phyloP scores from a whole-genome alignment of 2,888 invertebrate species.

The Xylota sylvarum region DNA sequence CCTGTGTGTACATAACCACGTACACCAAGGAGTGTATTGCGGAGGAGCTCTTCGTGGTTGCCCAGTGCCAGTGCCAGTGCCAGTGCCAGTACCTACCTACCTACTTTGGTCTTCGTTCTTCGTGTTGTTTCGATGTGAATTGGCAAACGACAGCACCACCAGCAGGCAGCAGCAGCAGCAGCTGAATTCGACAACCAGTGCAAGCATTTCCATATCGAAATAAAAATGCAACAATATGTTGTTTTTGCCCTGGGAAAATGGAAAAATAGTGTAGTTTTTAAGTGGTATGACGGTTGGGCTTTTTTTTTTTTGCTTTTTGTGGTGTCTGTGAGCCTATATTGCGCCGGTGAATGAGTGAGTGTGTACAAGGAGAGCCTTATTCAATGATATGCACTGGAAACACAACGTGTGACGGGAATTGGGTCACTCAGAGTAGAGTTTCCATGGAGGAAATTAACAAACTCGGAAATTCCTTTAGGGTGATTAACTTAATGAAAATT shows the following conservation, averaged over 20 bases:
- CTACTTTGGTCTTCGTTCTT: neutral
- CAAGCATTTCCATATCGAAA: slow-evolving; percentile 49
- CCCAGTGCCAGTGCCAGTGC: too few relatives aligned
- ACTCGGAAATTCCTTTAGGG: slow-evolving; percentile 16
- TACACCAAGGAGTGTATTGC: neutral
- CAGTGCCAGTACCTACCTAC: neutral
- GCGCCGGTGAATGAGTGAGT: slow-evolving; percentile 21
- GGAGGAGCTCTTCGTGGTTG: neutral
- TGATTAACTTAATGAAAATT: slow-evolving; percentile 28
- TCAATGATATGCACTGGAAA: slow-evolving; percentile 14
- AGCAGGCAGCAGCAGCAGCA: slow-evolving; percentile 1
- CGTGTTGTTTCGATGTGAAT: slow-evolving; percentile 1
- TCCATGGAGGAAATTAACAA: neutral
- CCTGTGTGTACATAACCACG: neutral
- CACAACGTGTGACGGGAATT: slow-evolving; percentile 11
- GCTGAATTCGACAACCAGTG: slow-evolving; percentile 30
- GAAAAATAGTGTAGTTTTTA: slow-evolving; percentile 40
- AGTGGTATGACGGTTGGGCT: slow-evolving; percentile 25
- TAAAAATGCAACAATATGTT: slow-evolving; percentile 44
- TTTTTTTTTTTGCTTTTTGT: neutral
- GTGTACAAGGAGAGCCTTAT: slow-evolving; percentile 3
- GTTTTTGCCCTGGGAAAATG: slow-evolving; percentile 29
- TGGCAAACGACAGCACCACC: slow-evolving; percentile 11
- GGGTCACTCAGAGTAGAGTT: slow-evolving; percentile 14
- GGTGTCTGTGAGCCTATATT: slow-evolving; percentile 2